Evolutionary conservation across 92 coral and sea anemone species (phyloP), one percentile per base, ranked within the genome.

Genomic region (Epizoanthus illoricatus): DNA sequence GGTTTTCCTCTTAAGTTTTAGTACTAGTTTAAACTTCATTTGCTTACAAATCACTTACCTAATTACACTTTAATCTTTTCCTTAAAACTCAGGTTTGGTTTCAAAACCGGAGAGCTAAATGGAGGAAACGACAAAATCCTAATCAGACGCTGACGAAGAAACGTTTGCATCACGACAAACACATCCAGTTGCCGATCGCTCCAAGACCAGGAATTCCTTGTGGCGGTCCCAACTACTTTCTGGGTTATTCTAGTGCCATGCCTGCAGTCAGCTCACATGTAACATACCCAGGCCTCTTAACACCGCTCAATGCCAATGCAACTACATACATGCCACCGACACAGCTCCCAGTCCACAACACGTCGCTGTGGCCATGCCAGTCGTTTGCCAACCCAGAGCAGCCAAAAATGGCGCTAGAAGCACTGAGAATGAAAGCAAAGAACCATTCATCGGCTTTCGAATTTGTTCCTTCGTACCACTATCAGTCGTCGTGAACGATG

Each of bases 111-210:
- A 76, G 99, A 82, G 99, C 99, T 3, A 97, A 97, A 69, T 97
- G 99, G 99, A 94, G 99, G 59, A 97, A 97, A 33, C 85, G 91
- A 47, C 99, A 97, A 75, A 97, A 97, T 65, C 99, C 99, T 15
- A 88, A 81, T 66, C 99, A 92, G 33, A 73, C 91, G 16, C 90
- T 94, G 4, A 78, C 90, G 68, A 97, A 97, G 90, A 97, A 97
- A 43, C 87, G 92, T 18, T 90, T 97, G 17, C 90, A 88, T 58
- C 91, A 88, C 56, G 90, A 90, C 64, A 84, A 89, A 40, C 98
- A 97, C 28, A 93, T 91, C 19, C 99, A 97, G 83, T 91, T 97
- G 74, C 98, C 99, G 4, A 97, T 97, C 36, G 99, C 99, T 19
- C 99, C 99, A 3, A 85, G 99, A 79, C 99, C 99, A 20, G 95